Evolutionary conservation across 2,888 invertebrate species (phyloP).

Genomic region (Metallyticus violacea): DNA sequence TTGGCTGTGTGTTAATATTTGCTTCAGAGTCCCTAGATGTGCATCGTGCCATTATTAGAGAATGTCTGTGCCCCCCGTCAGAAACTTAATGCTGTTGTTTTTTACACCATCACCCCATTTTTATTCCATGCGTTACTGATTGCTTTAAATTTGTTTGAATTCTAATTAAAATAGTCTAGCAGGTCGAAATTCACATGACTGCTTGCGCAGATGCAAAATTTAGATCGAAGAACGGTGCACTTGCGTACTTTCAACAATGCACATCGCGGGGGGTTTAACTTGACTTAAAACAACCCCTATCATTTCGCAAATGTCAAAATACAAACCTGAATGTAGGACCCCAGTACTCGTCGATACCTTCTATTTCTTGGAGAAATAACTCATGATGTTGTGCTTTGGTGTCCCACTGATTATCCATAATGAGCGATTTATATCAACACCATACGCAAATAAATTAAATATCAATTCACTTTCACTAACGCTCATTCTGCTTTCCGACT

Average conservation of each 20-base stretch:
- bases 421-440: background rate
- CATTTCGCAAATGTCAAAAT: background rate
- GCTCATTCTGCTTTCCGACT: background rate
- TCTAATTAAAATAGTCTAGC: background rate
- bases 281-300: background rate
- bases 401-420: slow-evolving; percentile 30
- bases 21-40: slow-evolving; percentile 24
- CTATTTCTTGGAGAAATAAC: slow-evolving; percentile 72
- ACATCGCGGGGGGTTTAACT: slow-evolving; percentile 26
- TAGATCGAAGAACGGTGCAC: slow-evolving; percentile 30
- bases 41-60: slow-evolving; percentile 12
- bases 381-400: slow-evolving; percentile 52
- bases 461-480: background rate
- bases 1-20: slow-evolving; percentile 37
- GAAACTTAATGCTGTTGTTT: background rate
- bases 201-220: slow-evolving; percentile 28
- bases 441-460: background rate
- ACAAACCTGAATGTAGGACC: slow-evolving; percentile 81
- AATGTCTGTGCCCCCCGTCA: background rate
- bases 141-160: background rate
- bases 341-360: slow-evolving; percentile 89
- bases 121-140: background rate
- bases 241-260: slow-evolving; percentile 23
- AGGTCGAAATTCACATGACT: background rate
- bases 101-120: background rate